Conservation (phyloP, 2,113 vertebrate species). For the Benitochromis conjunctus region DNA sequence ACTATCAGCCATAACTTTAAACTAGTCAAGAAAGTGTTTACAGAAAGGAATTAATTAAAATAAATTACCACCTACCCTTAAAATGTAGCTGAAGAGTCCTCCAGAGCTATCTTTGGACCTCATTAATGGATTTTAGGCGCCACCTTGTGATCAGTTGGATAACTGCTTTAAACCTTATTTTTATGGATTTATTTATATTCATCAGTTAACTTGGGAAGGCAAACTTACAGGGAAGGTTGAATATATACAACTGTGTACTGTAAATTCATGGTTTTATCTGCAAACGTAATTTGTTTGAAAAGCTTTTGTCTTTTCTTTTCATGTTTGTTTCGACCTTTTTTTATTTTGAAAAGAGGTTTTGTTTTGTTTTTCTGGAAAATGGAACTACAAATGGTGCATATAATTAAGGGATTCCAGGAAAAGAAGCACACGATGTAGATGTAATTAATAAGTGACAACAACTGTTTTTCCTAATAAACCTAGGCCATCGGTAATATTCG, state of each 20-base stretch:
- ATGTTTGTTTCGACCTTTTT: neutral
- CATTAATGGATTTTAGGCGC: neutral
- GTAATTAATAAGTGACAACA: neutral
- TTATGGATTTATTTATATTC: neutral
- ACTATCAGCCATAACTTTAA: neutral
- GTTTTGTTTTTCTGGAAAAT: neutral
- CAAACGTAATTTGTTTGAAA: neutral
- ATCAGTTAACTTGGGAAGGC: neutral
- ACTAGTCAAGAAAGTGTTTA: neutral
- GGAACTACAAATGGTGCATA: neutral
- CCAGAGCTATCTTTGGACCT: neutral
- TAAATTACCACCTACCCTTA: neutral
- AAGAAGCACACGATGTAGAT: neutral
- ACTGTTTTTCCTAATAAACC: neutral
- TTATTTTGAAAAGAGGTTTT: neutral
- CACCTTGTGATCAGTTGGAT: neutral
- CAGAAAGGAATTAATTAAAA: neutral
- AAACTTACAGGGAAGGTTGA: fast-evolving
- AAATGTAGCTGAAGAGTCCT: neutral
- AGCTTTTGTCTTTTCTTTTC: neutral
- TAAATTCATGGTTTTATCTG: neutral
- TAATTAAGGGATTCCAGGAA: neutral
- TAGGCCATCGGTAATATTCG: neutral
- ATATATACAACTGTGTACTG: neutral
- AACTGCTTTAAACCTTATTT: neutral